Evolutionary conservation across 1,140 invertebrate species (phyloP), one percentile per base, ranked within the genome.

Genomic region (Rhagoletis pomonella): DNA sequence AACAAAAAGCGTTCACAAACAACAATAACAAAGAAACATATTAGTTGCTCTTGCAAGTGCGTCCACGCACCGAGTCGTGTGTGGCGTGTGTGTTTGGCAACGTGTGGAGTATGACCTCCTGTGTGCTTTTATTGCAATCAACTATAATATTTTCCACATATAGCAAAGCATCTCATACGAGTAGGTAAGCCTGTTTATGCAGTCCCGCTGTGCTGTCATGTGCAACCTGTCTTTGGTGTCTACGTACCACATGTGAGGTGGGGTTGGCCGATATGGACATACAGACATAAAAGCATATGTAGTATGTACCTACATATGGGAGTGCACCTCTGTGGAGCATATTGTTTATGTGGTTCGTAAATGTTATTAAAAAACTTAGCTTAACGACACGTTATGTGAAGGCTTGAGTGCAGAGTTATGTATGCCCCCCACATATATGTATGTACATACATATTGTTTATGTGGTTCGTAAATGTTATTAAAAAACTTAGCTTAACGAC

Each of bases 261-360:
- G 3, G 2, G n/a, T n/a, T n/a, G n/a, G n/a, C n/a, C n/a, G n/a
- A n/a, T n/a, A n/a, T n/a, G n/a, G n/a, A n/a, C n/a, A n/a, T n/a
- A n/a, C n/a, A n/a, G n/a, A n/a, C n/a, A n/a, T n/a, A n/a, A n/a
- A n/a, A n/a, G n/a, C n/a, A n/a, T n/a, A n/a, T n/a, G n/a, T n/a
- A n/a, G n/a, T n/a, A n/a, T n/a, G n/a, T n/a, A n/a, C n/a, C n/a
- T n/a, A n/a, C n/a, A n/a, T n/a, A n/a, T 47, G 5, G 3, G 60
- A 12, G 60, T n/a, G 10, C 3, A 17, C 39, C 67, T 73, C 39
- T 12, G 17, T 73, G 39, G 1, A 47, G 67, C 67, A 73, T 44
- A 73, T 73, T 73, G 67, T 73, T 73, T 73, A 73, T 73, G 67
- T 14, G 67, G 67, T 73, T 73, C 42, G 67, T 73, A 73, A 73